Percentiles rank a stretch among this genome's conserved stretches.
These are phyloP conservation scores for Orgyia antiqua DNA, from an alignment of 2,888 invertebrate species.

Conservation along the genomic window DNA sequence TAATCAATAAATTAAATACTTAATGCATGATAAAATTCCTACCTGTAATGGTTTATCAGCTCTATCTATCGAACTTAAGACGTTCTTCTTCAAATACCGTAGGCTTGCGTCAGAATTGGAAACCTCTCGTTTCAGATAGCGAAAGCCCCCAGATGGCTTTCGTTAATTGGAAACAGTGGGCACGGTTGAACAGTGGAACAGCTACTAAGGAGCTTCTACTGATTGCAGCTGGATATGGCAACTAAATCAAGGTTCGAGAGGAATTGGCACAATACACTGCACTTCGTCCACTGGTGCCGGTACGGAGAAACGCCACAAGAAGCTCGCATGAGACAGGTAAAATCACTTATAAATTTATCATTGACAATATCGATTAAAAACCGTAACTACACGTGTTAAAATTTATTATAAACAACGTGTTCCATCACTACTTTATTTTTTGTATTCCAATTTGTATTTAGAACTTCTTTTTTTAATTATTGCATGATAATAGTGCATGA, in stretches of 20 bases:
- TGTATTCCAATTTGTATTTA: constrained; percentile 39
- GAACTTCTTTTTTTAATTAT: constrained; percentile 8
- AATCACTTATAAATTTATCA: constrained; percentile 18
- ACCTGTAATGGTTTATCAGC: constrained; percentile 43
- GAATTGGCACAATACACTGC: constrained; percentile 83
- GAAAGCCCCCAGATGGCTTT: constrained; percentile 67
- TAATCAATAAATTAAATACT: constrained; percentile 20
- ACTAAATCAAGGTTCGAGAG: constrained; percentile 78
- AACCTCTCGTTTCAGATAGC: constrained; percentile 76
- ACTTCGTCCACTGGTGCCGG: constrained; percentile 84
- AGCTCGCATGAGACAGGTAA: constrained; percentile 84
- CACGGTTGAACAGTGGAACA: constrained; percentile 58
- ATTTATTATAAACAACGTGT: constrained; percentile 5
- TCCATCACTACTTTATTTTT: constrained; percentile 13
- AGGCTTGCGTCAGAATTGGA: constrained; percentile 73
- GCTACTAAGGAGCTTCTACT: constrained; percentile 76
- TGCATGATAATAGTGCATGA: constrained; percentile 45
- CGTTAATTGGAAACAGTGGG: constrained; percentile 61
- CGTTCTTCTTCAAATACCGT: constrained; percentile 46
- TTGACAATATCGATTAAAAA: constrained; percentile 9
- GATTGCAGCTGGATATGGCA: constrained; percentile 78
- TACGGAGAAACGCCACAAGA: constrained; percentile 83
- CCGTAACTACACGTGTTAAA: constrained; percentile 4
- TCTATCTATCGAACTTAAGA: constrained; percentile 37
- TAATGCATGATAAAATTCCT: constrained; percentile 42